A percentile compares a stretch with the other conserved stretches of the same genome.
These are phyloP conservation scores for Sinohyriopsis cumingii DNA, from an alignment of 2,888 invertebrate species.

Conservation along the genomic window DNA sequence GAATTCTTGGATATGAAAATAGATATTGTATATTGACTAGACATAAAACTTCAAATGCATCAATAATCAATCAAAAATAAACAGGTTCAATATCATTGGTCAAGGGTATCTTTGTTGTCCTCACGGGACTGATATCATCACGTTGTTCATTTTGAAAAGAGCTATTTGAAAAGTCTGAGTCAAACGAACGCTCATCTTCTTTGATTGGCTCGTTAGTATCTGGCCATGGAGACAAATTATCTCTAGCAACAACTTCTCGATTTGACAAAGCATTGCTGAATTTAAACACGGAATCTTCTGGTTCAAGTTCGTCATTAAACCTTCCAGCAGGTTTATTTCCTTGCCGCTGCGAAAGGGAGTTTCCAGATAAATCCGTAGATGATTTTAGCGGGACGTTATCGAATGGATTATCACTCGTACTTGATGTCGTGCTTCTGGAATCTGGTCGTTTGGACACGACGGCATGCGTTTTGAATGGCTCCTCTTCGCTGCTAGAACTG, in stretches of 20 bases:
- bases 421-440: constrained; percentile 33
- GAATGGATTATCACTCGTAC: constrained; percentile 35
- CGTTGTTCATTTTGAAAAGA: too few relatives aligned
- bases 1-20: too few relatives aligned
- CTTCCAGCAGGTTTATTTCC: constrained; percentile 1
- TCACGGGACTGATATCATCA: too few relatives aligned
- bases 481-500: constrained; percentile 21
- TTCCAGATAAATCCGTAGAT: neutral
- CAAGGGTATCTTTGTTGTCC: too few relatives aligned
- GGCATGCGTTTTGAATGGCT: constrained; percentile 45
- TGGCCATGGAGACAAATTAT: constrained; percentile 37
- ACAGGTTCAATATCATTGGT: neutral
- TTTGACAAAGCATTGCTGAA: constrained; percentile 31
- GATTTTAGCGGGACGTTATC: constrained; percentile 8
- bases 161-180: constrained; percentile 36
- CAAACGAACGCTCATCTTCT: constrained; percentile 33
- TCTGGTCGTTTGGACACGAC: constrained; percentile 38
- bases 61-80: neutral
- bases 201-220: constrained; percentile 20
- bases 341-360: neutral
- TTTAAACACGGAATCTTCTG: constrained; percentile 33
- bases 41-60: neutral
- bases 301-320: constrained; percentile 18
- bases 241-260: constrained; percentile 18
- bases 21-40: too few relatives aligned